Conservation (phyloP, 2,113 vertebrate genomes). For the Ochotona princeps region DNA sequence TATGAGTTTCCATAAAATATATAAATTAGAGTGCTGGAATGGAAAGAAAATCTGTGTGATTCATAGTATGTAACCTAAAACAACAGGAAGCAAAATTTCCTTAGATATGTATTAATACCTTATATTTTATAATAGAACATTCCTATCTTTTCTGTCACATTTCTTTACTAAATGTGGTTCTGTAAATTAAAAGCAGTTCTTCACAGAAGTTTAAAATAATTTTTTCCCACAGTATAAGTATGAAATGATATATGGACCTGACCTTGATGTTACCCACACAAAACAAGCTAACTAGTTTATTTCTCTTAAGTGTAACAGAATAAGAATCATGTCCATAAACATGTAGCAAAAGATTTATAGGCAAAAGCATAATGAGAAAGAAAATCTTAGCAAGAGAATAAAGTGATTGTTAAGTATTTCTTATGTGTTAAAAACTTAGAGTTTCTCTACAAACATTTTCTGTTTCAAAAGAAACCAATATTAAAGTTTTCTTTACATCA, state of each 20-base stretch:
- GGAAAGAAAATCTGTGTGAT: background rate
- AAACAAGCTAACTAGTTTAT: background rate
- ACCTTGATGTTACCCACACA: background rate
- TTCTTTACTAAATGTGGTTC: background rate
- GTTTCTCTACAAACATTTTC: background rate
- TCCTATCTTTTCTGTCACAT: background rate
- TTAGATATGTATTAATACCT: background rate
- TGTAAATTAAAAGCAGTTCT: background rate
- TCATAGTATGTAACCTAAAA: background rate
- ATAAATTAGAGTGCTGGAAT: background rate
- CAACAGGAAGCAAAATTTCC: background rate
- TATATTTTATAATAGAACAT: background rate
- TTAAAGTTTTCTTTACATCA: background rate
- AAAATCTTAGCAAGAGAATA: background rate
- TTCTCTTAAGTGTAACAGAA: background rate
- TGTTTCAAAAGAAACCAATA: background rate
- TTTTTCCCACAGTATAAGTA: background rate
- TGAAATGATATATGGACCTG: background rate
- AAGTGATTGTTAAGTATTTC: background rate
- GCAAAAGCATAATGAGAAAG: background rate
- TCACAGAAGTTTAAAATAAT: background rate
- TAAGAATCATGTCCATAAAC: background rate
- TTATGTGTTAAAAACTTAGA: background rate
- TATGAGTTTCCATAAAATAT: background rate
- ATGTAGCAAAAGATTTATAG: background rate